Base-by-base conservation (phyloP, 2,888 invertebrate genomes). In the Dicyrtoma fusca region DNA sequence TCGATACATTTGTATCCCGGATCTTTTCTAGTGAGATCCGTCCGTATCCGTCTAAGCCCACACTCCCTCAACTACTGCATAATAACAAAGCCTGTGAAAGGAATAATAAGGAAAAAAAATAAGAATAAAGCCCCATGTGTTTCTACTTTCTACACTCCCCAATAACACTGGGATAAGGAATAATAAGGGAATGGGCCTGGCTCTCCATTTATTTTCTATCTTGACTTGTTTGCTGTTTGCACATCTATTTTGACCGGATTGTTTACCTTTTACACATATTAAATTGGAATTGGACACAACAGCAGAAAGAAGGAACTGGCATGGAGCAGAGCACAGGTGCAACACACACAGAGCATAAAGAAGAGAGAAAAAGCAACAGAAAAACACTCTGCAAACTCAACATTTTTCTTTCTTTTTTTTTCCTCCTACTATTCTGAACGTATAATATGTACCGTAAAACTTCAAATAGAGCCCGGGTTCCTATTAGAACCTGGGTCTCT, bases 181-280 rank as follows among this genome's bases (percentile, higher is more conserved):
- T n/a, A n/a, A n/a, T n/a, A n/a, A n/a, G n/a, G n/a, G n/a, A n/a
- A n/a, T n/a, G n/a, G n/a, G n/a, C n/a, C n/a, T 53, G 23, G 14
- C 57, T 44, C 42, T 26, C 19, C 44, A 26, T 59, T n/a, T 59
- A 3, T 34, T 59, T 21, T 53, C 53, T 53, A 17, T 57, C 71
- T 69, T 69, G 61, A 69, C 63, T 66, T 79, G 77, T 79, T 79
- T 77, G 79, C 75, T 79, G 77, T 79, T 79, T 77, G 79, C 75
- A 73, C 76, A 76, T 76, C 76, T 76, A 79, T 75, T 79, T 79
- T 75, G 77, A 79, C 66, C 79, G 76, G 74, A 75, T 75, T 79
- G 79, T 79, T 77, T 79, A 74, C 77, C 72, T 75, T 79, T 76
- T 76, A 76, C 76, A 76, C 76, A 76, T 34, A 34, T 76, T 75